Evolutionary conservation across 2,888 invertebrate genomes (phyloP).

Genomic region (Scaptomyza tumidula): DNA sequence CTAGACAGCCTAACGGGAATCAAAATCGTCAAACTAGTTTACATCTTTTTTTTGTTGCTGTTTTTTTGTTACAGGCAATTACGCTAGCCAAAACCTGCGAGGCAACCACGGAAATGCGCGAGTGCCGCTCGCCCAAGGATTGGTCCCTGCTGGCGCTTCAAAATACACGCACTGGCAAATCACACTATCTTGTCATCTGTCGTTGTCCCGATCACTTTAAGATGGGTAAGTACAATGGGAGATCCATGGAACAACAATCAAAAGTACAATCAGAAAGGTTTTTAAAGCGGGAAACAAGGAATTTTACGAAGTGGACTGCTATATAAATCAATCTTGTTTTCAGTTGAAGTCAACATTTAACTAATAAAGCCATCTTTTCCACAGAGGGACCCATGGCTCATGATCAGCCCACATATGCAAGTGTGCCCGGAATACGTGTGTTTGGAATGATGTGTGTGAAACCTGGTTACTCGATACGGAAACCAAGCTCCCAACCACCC

Average conservation of each 20-base stretch:
- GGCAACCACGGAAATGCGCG: constrained; percentile 94
- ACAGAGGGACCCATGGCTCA: constrained; percentile 97
- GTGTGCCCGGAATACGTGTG: constrained; percentile 96
- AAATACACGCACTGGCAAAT: constrained; percentile 96
- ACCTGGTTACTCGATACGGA: constrained; percentile 84
- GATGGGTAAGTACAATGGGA: constrained; percentile 88
- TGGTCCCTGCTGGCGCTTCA: constrained; percentile 96
- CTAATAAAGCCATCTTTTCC: constrained; percentile 30
- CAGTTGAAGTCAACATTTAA: too few relatives aligned
- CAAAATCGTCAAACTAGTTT: constrained; percentile 14
- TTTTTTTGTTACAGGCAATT: constrained; percentile 87
- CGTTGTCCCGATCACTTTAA: constrained; percentile 93
- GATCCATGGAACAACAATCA: too few relatives aligned
- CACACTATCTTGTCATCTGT: constrained; percentile 96
- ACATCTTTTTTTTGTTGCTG: not conserved
- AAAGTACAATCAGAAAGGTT: too few relatives aligned
- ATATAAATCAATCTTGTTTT: too few relatives aligned
- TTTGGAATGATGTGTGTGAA: constrained; percentile 97
- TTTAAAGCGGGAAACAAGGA: too few relatives aligned
- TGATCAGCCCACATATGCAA: constrained; percentile 96
- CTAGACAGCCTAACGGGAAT: constrained; percentile 52
- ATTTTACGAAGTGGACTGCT: too few relatives aligned
- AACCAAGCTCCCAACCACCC: constrained; percentile 83
- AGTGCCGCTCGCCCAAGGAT: constrained; percentile 94
- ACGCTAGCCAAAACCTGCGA: constrained; percentile 97